Base-by-base conservation (phyloP, 2,113 vertebrate genomes). In the Plecotus auritus region DNA sequence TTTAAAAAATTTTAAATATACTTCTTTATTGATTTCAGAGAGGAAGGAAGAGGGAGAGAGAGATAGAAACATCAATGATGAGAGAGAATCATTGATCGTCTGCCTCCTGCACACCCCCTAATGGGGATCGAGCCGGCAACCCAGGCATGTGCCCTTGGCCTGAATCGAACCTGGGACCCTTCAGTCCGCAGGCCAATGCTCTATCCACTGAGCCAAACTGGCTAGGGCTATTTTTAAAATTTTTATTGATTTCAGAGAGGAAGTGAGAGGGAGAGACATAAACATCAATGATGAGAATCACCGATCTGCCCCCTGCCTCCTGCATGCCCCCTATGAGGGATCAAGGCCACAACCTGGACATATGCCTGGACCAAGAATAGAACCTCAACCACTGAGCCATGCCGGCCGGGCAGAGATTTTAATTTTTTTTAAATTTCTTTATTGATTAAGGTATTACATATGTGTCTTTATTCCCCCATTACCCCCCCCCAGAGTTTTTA, bases 111-210 rank as follows among this genome's bases (percentile, higher is more conserved):
- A 32, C 7, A 7, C 30, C 13, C 64, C 32, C 14, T 7, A n/a
- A 32, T 17, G 30, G 64, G 64, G 14, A 67, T 67, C 28, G 7
- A 7, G 13, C 30, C 32, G 0, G 6, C 64, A 67, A 67, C 64
- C 14, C 7, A 7, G 64, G 30, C 7, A n/a, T 7, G 30, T 66
- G 64, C 64, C 30, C 64, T 64, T 66, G 64, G 2, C 64, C 6
- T 7, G 64, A 32, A 66, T 66, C 6, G 5, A 66, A 66, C 64
- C 30, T 6, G 5, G 30, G 32, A 67, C 64, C 14, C 16, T 67
- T 17, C 5, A 2, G 32, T 67, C 7, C 2, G 2, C 30, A 14
- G 32, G 32, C 2, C 7, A 5, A 67, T 3, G 5, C 64, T 67
- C 32, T n/a, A 67, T n/a, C 32, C 30, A 17, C 64, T n/a, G 14